Evolutionary conservation across 2,888 invertebrate genomes (phyloP).

Genomic region (Tanypteryx hageni): DNA sequence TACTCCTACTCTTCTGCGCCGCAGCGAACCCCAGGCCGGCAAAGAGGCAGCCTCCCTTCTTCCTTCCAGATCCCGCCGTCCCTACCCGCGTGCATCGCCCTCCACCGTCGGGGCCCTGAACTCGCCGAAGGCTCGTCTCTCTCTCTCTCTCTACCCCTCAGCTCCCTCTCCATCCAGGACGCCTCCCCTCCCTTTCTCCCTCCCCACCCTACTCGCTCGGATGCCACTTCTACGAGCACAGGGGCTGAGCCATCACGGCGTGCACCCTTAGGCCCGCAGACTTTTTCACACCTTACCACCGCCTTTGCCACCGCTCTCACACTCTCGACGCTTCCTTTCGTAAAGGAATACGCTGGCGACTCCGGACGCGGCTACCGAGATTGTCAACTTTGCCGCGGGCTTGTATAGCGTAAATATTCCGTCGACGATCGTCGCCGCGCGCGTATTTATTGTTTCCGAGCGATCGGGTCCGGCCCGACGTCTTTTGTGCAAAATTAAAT

Average conservation of each 20-base stretch:
- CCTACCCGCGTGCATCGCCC: conserved; percentile 51
- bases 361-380: background rate
- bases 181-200: background rate
- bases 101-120: conserved; percentile 55
- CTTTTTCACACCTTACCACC: conserved; percentile 58
- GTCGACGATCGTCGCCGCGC: background rate
- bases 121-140: conserved; percentile 37
- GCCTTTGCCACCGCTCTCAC: background rate
- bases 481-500: background rate
- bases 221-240: conserved; percentile 31
- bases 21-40: background rate
- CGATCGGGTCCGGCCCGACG: background rate
- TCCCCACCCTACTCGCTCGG: background rate
- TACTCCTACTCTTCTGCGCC: conserved; percentile 17
- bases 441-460: background rate
- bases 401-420: background rate
- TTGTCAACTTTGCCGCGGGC: background rate
- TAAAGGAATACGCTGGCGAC: background rate
- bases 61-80: conserved; percentile 6
- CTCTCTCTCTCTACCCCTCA: background rate
- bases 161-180: background rate
- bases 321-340: conserved; percentile 20
- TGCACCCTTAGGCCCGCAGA: background rate
- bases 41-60: background rate
- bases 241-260: background rate